Evolutionary conservation across 1,140 invertebrate genomes (phyloP), one percentile per base, ranked within the genome.

Genomic region (Caenorhabditis inopinata): DNA sequence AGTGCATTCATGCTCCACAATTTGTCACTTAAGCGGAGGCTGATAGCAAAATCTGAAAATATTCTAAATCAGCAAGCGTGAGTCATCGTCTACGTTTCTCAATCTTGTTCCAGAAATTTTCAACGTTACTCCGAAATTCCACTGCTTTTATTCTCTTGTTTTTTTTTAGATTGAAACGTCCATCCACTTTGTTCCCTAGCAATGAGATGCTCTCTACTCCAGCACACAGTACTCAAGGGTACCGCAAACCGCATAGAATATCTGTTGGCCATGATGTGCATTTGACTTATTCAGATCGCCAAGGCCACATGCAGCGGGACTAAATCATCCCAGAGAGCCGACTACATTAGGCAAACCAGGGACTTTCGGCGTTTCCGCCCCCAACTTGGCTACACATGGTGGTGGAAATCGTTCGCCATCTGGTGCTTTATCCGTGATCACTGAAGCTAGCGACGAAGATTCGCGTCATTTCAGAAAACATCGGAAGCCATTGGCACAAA

Each of bases 361-460:
- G 38, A 14, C 38, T 42, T 14, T 42, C 5, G 32, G 58, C 1
- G 25, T 42, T 14, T 78, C 76, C 0, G 35, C 53, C 7, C 53
- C 76, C 0, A 58, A 51, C 14, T 46, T 78, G 38, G 38, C 53
- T 7, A 47, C 14, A 42, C 14, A 18, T n/a, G 1, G 6, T 18
- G 32, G 6, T 18, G 32, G 76, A 12, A 78, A 78, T 47, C 51
- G 49, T 6, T 58, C 76, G 1, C 49, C 49, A 16, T 42, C 49
- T 27, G 76, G 35, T 2, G 49, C 51, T 16, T 27, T 78, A 23
- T 78, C 76, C 16, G 76, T 78, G 21, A 78, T 78, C 38, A 62
- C 76, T 9, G 76, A 78, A 32, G 53, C 38, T 14, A 78, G 53
- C 53, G 76, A 78, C 29, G 76, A 78, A 47, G 51, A 78, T 62